Evolutionary conservation across 2,113 vertebrate species (phyloP).

Genomic region (Desmodus rotundus): DNA sequence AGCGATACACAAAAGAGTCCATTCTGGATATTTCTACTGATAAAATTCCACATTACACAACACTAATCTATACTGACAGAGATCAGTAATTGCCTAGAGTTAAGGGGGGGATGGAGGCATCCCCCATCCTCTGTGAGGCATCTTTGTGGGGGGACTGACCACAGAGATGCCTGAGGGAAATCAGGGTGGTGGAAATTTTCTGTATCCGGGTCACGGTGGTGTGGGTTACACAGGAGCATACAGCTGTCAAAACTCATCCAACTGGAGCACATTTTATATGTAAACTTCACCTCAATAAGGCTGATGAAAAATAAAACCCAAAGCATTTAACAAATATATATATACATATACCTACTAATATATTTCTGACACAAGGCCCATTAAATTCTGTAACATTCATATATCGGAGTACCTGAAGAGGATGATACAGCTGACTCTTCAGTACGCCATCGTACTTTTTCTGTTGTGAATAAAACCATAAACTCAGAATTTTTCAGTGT

Average conservation of each 20-base stretch:
- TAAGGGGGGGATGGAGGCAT: background rate
- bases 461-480: conserved; percentile 22
- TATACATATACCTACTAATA: background rate
- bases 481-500: background rate
- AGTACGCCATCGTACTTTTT: background rate
- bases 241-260: background rate
- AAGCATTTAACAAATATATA: background rate
- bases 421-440: background rate
- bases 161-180: background rate
- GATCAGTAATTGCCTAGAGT: background rate
- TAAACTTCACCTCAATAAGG: background rate
- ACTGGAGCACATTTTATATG: background rate
- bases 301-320: background rate
- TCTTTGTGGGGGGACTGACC: no score
- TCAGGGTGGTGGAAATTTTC: background rate
- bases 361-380: background rate
- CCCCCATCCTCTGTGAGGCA: no score
- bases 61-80: background rate
- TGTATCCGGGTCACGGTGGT: rapidly evolving
- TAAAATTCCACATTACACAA: background rate
- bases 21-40: background rate
- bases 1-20: background rate
- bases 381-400: background rate
- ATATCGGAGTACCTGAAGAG: background rate
- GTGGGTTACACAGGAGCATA: background rate